phyloP scores from a whole-genome alignment of 2,113 vertebrate species.

The Polyodon spathula region DNA sequence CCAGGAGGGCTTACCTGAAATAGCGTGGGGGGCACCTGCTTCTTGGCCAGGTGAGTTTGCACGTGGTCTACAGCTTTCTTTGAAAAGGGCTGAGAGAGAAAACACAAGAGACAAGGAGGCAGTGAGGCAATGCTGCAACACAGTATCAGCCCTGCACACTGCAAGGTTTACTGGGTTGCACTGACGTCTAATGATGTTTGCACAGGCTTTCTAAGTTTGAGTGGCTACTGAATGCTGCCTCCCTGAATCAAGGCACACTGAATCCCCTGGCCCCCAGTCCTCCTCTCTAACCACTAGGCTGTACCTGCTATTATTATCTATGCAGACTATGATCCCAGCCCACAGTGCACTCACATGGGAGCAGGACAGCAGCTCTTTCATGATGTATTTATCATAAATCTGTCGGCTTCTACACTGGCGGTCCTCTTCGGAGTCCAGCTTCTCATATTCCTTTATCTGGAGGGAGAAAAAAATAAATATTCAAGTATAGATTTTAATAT shows the following conservation, averaged over 20 bases:
- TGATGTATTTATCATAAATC: slow-evolving; percentile 89
- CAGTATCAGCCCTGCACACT: background rate
- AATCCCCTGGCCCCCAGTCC: too few relatives aligned
- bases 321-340: background rate
- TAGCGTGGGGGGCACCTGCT: slow-evolving; percentile 78
- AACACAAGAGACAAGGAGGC: slow-evolving; percentile 15
- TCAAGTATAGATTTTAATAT: too few relatives aligned
- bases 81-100: slow-evolving; percentile 75
- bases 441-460: slow-evolving; percentile 89
- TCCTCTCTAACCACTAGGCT: too few relatives aligned
- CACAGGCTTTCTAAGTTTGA: too few relatives aligned
- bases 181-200: too few relatives aligned
- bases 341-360: slow-evolving; percentile 69
- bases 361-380: slow-evolving; percentile 94
- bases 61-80: slow-evolving; percentile 91
- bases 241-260: too few relatives aligned
- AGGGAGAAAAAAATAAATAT: background rate
- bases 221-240: too few relatives aligned
- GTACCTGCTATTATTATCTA: too few relatives aligned
- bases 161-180: too few relatives aligned
- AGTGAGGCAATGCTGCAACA: background rate
- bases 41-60: slow-evolving; percentile 84
- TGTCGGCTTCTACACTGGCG: slow-evolving; percentile 75
- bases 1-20: slow-evolving; percentile 77
- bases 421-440: slow-evolving; percentile 86